These are phyloP conservation scores for Amphipyra berbera DNA, from an alignment of 2,888 invertebrate species.

Conservation along the genomic window DNA sequence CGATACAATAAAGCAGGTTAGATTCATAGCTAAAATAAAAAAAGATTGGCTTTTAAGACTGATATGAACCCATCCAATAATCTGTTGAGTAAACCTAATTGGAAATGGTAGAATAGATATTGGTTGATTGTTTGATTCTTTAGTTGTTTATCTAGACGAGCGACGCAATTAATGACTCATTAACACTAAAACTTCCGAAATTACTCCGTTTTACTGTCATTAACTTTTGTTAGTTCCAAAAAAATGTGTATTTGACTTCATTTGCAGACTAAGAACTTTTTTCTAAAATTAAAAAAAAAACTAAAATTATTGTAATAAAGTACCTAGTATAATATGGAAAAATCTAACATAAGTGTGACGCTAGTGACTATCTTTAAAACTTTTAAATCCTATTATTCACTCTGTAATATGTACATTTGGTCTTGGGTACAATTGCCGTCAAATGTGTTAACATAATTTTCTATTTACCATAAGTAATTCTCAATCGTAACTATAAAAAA, in stretches of 20 bases:
- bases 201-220: background rate
- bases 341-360: background rate
- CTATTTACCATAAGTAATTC: background rate
- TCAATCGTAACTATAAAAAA: constrained; percentile 15
- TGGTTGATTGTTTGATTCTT: too few species aligned
- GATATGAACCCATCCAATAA: constrained; percentile 18
- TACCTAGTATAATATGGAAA: background rate
- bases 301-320: background rate
- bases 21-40: constrained; percentile 9
- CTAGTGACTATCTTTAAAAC: background rate
- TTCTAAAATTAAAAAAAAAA: background rate
- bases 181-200: background rate
- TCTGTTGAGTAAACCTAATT: background rate
- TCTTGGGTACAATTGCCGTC: constrained; percentile 40
- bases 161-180: background rate
- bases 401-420: background rate
- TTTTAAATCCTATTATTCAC: constrained; percentile 3
- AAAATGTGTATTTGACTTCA: background rate
- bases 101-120: background rate
- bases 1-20: background rate
- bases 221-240: background rate
- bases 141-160: background rate
- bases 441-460: constrained; percentile 9
- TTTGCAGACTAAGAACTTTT: background rate
- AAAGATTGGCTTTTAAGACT: constrained; percentile 15